Conservation (phyloP, 2,113 vertebrate species). For the Scolopax mira region DNA sequence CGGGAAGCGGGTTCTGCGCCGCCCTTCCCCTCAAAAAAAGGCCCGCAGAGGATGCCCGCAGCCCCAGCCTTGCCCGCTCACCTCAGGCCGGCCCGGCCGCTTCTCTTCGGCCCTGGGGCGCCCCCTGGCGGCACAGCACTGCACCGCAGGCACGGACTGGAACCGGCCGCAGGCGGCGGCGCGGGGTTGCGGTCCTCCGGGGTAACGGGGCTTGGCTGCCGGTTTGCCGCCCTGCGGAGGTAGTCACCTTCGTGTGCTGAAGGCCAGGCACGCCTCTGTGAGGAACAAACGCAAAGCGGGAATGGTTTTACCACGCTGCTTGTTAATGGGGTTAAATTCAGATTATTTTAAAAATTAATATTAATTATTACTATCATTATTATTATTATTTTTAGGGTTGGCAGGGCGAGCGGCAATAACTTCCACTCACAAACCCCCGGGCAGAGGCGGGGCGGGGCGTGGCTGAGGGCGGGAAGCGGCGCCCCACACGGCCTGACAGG, state of each 20-base stretch:
- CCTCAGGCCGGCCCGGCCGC: too few species aligned
- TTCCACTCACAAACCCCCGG: fast-evolving
- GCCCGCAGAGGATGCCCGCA: fast-evolving
- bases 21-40: fast-evolving
- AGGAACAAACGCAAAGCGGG: fast-evolving
- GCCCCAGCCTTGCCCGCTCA: too few species aligned
- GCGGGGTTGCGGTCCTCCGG: not conserved
- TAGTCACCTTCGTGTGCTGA: not conserved
- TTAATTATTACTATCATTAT: not conserved
- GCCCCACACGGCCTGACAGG: not conserved
- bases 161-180: not conserved
- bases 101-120: not conserved
- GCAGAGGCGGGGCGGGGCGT: not conserved
- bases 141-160: not conserved
- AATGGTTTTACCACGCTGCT: fast-evolving
- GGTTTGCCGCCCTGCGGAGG: too few species aligned
- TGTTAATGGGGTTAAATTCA: fast-evolving
- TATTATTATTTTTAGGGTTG: not conserved
- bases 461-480: not conserved
- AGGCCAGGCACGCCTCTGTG: not conserved
- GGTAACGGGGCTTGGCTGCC: fast-evolving
- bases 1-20: fast-evolving
- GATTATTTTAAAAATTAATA: too few species aligned
- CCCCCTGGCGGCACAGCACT: not conserved
- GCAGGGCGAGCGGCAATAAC: not conserved